Conservation (phyloP, 2,888 invertebrate species). For the Pteria penguin region DNA sequence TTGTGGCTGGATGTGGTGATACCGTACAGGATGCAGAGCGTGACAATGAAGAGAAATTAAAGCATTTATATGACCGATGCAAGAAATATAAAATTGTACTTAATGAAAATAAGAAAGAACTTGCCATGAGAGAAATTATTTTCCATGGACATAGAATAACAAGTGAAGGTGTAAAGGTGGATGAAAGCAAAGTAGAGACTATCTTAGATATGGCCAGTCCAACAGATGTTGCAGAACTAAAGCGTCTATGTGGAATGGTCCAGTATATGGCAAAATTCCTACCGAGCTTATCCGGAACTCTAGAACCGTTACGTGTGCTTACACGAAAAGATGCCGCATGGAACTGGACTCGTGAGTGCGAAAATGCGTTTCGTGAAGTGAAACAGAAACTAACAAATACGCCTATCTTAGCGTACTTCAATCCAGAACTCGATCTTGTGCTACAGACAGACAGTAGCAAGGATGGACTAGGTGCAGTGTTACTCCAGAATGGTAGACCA, state of each 20-base stretch:
- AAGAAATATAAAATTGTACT: constrained; percentile 25
- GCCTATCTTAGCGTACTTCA: constrained; percentile 46
- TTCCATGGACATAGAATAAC: constrained; percentile 38
- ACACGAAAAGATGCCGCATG: constrained; percentile 37
- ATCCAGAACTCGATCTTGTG: constrained; percentile 44
- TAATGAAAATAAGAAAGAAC: constrained; percentile 27
- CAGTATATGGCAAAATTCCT: constrained; percentile 24
- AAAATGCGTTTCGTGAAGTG: constrained; percentile 37
- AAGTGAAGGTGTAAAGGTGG: constrained; percentile 15
- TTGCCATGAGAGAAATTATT: constrained; percentile 21
- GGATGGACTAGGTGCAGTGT: constrained; percentile 45
- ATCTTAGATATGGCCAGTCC: constrained; percentile 39
- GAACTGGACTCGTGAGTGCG: constrained; percentile 41
- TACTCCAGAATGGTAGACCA: constrained; percentile 51
- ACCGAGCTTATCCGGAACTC: not conserved
- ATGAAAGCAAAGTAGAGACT: constrained; percentile 17
- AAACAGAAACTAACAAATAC: constrained; percentile 45
- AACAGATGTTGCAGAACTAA: constrained; percentile 39
- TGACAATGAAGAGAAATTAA: constrained; percentile 38
- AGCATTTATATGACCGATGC: constrained; percentile 18
- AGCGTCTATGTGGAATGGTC: constrained; percentile 30
- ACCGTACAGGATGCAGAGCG: constrained; percentile 27
- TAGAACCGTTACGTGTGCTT: constrained; percentile 30
- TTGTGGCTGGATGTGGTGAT: constrained; percentile 44
- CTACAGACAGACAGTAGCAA: constrained; percentile 54